A percentile compares a stretch with the other conserved stretches of the same genome.
Conservation (phyloP, 37 sponge, comb jelly and placozoan species). For the Halichondria panicea region DNA sequence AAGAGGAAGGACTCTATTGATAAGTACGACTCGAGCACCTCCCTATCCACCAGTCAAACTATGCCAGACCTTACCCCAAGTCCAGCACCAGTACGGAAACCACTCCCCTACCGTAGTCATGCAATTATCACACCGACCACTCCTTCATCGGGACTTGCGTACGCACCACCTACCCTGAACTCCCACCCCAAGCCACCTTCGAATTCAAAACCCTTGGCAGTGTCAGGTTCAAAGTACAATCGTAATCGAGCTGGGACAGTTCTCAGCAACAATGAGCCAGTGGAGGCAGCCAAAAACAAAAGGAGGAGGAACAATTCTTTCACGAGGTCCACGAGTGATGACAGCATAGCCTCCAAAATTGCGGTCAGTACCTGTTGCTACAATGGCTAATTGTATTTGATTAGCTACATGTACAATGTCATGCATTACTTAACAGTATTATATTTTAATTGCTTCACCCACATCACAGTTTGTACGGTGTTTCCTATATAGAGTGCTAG, state of each 20-base stretch:
- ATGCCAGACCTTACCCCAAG: too few species aligned
- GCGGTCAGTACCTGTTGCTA: not conserved
- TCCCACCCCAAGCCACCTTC: not conserved
- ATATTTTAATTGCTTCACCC: too few species aligned
- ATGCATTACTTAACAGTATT: too few species aligned
- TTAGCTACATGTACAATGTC: too few species aligned
- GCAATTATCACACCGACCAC: constrained; percentile 5
- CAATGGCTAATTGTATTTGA: not conserved
- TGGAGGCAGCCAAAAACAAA: not conserved
- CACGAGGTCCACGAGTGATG: constrained; percentile 8
- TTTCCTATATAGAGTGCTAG: too few species aligned
- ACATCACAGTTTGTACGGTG: too few species aligned
- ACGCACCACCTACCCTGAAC: not conserved
- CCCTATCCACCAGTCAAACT: too few species aligned
- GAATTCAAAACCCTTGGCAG: too few species aligned
- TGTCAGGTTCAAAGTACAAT: too few species aligned
- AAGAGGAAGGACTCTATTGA: constrained; percentile 10
- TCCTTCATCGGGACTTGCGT: not conserved
- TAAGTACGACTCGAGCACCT: not conserved
- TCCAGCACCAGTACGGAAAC: not conserved
- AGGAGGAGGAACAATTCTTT: not conserved
- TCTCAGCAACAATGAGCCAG: too few species aligned
- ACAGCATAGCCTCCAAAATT: not conserved
- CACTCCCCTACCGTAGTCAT: constrained; percentile 30
- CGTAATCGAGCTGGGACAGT: too few species aligned